phyloP scores from a whole-genome alignment of 2,888 invertebrate species.

The Cantharis rustica region DNA sequence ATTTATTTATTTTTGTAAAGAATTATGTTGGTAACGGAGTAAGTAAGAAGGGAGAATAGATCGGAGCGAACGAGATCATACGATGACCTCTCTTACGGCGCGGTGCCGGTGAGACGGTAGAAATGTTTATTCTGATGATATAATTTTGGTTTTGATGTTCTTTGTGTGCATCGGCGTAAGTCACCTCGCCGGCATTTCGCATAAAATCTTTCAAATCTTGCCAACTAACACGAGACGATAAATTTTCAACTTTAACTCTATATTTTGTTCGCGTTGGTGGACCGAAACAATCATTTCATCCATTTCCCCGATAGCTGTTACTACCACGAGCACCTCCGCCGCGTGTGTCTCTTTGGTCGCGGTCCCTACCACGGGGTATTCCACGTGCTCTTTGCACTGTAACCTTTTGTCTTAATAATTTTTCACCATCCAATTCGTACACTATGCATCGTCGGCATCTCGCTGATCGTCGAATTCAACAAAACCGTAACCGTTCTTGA shows the following conservation, averaged over 20 bases:
- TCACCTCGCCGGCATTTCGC: slow-evolving; percentile 98
- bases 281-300: slow-evolving; percentile 72
- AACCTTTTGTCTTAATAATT: slow-evolving; percentile 92
- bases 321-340: slow-evolving; percentile 60
- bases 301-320: slow-evolving; percentile 46
- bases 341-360: slow-evolving; percentile 68
- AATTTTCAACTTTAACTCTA: slow-evolving; percentile 94
- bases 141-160: slow-evolving; percentile 90
- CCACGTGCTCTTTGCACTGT: slow-evolving; percentile 84
- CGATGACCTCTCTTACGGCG: no score
- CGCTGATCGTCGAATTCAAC: no score
- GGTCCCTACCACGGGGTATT: slow-evolving; percentile 64
- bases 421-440: no score
- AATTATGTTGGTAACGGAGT: no score
- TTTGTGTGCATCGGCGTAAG: slow-evolving; percentile 97
- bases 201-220: slow-evolving; percentile 99
- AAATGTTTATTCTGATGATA: no score
- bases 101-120: no score
- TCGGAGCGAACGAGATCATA: no score
- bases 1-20: no score
- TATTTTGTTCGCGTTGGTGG: slow-evolving; percentile 97
- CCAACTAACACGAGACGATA: no score
- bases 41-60: no score
- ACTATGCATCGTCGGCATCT: no score
- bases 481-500: no score